Base-by-base conservation (phyloP, 1,140 invertebrate species). In the Contarinia nasturtii region DNA sequence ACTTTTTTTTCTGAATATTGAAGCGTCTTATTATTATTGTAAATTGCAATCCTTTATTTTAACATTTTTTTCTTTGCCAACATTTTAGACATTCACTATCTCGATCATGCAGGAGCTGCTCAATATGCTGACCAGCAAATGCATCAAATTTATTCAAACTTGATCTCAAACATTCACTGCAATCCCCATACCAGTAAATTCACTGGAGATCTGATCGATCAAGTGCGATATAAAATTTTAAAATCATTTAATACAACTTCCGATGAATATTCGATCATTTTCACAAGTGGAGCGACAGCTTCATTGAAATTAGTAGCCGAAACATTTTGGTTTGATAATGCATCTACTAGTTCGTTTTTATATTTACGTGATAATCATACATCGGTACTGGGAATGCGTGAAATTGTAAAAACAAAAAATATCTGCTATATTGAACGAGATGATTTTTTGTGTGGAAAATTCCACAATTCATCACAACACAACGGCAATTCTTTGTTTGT, bases 321-420 rank as follows among this genome's bases (percentile, higher is more conserved):
- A 61, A 70, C 73, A 52, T 96, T 96, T 65, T 55, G 71, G 38
- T 89, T 78, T 59, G 50, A 48, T 14, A 44, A 50, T 48, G 52
- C 55, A 47, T 48, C 50, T 27, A 37, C 49, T 10, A 51, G 62
- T 42, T 50, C 52, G 52, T 86, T 93, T 61, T 74, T 79, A 15
- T 92, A 95, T 59, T 66, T 86, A 36, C 73, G 80, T 56, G 91
- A 97, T 59, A 95, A 89, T 61, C 93, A 98, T 58, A 97, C 92
- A 1, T 96, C 91, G 5, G 87, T 94, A 2, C 68, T 95, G 50
- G 92, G 92, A 15, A 83, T 95, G 75, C 68, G 91, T 60, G 85
- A 85, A 65, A 49, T 77, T 50, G 65, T 66, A 1, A 49, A 63
- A 45, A 61, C 65, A 33, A 70, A 66, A 47, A 66, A 69, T 42